phyloP scores from a whole-genome alignment of 2,797 vertebrate genomes.

The Syngnathus acus region DNA sequence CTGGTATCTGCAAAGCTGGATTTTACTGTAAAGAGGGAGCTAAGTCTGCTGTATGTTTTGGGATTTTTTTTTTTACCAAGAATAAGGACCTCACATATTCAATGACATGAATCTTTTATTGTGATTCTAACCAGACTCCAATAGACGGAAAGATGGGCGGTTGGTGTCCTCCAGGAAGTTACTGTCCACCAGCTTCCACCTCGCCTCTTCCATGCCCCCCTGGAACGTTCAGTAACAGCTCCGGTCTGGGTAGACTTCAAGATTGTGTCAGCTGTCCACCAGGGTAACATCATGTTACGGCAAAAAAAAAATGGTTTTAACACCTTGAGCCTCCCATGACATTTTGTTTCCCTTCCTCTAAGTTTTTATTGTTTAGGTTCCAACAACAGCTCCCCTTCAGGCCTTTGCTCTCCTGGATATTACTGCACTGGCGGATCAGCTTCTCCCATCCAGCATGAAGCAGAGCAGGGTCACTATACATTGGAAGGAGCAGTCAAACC shows the following conservation, averaged over 20 bases:
- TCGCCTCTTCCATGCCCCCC: slow-evolving; percentile 75
- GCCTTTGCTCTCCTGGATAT: slow-evolving; percentile 75
- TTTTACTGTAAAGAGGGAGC: slow-evolving; percentile 80
- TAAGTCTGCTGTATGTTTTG: slow-evolving; percentile 68
- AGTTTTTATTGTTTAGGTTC: slow-evolving; percentile 75
- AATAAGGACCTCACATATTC: too few relatives aligned
- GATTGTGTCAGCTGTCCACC: slow-evolving; percentile 78
- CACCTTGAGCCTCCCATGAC: not conserved
- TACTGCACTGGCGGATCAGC: slow-evolving; percentile 77
- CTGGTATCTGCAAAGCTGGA: slow-evolving; percentile 74
- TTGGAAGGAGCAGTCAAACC: slow-evolving; percentile 66
- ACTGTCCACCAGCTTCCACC: slow-evolving; percentile 68
- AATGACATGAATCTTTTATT: not conserved
- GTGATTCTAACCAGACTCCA: slow-evolving; percentile 63
- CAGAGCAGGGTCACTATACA: slow-evolving; percentile 72
- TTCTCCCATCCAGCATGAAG: slow-evolving; percentile 71
- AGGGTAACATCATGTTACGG: slow-evolving; percentile 60
- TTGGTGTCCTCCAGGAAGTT: slow-evolving; percentile 71
- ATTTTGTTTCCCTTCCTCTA: slow-evolving; percentile 20
- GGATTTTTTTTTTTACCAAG: not conserved
- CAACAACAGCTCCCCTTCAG: slow-evolving; percentile 70
- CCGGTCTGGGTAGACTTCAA: slow-evolving; percentile 59
- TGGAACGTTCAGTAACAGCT: slow-evolving; percentile 77
- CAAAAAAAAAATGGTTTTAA: not conserved
- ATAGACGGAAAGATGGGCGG: slow-evolving; percentile 71